Percentiles rank a stretch among this genome's conserved stretches.
These are phyloP conservation scores for Bathynomus jamesi DNA, from an alignment of 1,140 invertebrate genomes.

Conservation along the genomic window DNA sequence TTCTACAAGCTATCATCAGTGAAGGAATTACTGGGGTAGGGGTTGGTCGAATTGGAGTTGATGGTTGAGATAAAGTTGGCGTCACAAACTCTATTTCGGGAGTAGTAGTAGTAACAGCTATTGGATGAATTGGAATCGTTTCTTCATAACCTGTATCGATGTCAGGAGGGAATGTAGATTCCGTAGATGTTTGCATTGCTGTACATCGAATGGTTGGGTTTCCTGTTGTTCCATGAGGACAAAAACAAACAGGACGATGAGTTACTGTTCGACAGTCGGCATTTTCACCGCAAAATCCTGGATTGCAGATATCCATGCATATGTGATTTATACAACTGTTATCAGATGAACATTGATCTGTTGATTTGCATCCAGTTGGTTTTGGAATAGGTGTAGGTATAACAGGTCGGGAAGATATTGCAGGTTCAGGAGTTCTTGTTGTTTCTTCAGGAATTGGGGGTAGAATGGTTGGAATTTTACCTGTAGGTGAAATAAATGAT, in stretches of 20 bases:
- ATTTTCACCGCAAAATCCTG: constrained; percentile 67
- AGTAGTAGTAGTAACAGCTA: constrained; percentile 51
- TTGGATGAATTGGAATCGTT: constrained; percentile 58
- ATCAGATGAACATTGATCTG: constrained; percentile 49
- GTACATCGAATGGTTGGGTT: constrained; percentile 56
- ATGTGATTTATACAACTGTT: constrained; percentile 55
- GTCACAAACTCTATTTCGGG: constrained; percentile 53
- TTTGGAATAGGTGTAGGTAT: constrained; percentile 50
- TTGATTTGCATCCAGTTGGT: constrained; percentile 55
- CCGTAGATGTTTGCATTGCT: constrained; percentile 11
- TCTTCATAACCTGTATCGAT: constrained; percentile 1
- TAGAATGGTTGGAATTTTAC: neutral
- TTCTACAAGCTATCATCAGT: constrained; percentile 22
- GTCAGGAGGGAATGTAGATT: constrained; percentile 11
- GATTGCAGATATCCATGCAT: constrained; percentile 70
- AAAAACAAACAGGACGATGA: constrained; percentile 39
- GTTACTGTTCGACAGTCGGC: constrained; percentile 38
- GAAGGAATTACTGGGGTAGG: constrained; percentile 49
- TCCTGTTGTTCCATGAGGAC: constrained; percentile 74
- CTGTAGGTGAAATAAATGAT: neutral
- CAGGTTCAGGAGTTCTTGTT: constrained; percentile 37
- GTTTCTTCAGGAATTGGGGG: constrained; percentile 15
- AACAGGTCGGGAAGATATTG: constrained; percentile 14
- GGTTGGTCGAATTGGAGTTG: constrained; percentile 9
- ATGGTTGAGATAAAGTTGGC: constrained; percentile 56